phyloP scores from a whole-genome alignment of 2,113 vertebrate species.

The pig (Sus scrofa) region T2T-Sscrofa CM000812.6:82915001-82915500 shows the following conservation, averaged over 20 bases:
- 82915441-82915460: not conserved
- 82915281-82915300: not conserved
- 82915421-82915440: not conserved
- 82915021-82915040: not conserved
- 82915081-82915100: not conserved
- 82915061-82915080: not conserved
- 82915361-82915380: not conserved
- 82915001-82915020: not conserved
- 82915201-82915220: not conserved
- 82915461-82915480: not conserved
- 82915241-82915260: not conserved
- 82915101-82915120: not conserved
- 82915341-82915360: not conserved
- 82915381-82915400: not conserved
- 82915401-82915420: not conserved
- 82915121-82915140: not conserved
- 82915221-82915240: not conserved
- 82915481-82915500: not conserved
- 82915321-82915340: not conserved
- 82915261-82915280: not conserved
- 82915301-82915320: slow-evolving; percentile 18
- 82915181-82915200: not conserved
- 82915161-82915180: not conserved
- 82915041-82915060: not conserved
- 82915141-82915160: not conserved